Percentiles rank a stretch among this genome's conserved stretches.
Conservation (phyloP, 2,797 vertebrate species). For the Scomberomorus guttatus region DNA sequence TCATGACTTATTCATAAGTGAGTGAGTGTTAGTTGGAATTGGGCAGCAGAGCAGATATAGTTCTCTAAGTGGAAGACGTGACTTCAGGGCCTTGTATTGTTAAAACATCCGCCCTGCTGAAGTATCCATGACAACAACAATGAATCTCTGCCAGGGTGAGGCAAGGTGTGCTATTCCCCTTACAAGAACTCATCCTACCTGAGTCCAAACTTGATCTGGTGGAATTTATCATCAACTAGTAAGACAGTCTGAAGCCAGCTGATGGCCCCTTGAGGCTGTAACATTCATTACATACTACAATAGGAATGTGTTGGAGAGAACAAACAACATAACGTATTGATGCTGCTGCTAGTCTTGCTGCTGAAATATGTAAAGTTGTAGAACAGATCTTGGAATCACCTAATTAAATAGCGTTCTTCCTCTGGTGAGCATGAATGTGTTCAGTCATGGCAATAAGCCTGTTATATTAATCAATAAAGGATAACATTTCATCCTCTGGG, state of each 20-base stretch:
- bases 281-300: neutral
- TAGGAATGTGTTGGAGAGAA: neutral
- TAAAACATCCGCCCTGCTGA: slow-evolving; percentile 7
- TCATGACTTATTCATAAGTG: neutral
- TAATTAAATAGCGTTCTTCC: neutral
- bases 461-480: neutral
- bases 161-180: neutral
- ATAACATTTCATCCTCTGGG: no score
- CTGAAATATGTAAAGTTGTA: neutral
- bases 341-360: neutral
- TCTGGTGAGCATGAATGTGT: neutral
- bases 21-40: neutral
- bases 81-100: slow-evolving; percentile 21
- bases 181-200: neutral
- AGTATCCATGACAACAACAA: slow-evolving; percentile 9
- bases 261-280: neutral
- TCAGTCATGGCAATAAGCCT: neutral
- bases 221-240: neutral
- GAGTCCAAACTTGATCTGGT: slow-evolving; percentile 4
- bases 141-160: slow-evolving; percentile 21
- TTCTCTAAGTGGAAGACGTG: slow-evolving; percentile 1
- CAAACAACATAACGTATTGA: neutral
- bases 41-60: no score
- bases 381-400: no score
- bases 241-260: neutral